Evolutionary conservation across 2,113 vertebrate species (phyloP).

Genomic region (Trogon surrucura): DNA sequence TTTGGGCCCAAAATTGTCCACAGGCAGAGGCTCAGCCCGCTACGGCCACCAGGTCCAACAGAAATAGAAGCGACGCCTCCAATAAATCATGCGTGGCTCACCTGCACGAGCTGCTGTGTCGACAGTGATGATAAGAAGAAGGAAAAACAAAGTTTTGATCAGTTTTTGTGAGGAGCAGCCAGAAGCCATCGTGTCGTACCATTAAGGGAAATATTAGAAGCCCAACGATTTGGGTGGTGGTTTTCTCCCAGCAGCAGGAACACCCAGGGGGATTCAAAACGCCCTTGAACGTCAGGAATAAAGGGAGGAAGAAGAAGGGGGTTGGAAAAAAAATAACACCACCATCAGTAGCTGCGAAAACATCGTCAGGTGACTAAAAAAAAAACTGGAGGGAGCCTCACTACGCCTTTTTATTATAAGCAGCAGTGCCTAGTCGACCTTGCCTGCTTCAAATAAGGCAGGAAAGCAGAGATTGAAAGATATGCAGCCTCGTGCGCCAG

Average conservation of each 20-base stretch:
- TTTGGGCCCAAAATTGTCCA: neutral
- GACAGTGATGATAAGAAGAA: fast-evolving
- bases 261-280: neutral
- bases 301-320: neutral
- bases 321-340: fast-evolving
- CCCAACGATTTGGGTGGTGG: neutral
- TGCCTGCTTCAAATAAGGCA: neutral
- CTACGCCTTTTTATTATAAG: neutral
- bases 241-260: neutral
- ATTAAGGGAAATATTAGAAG: neutral
- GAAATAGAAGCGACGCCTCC: fast-evolving
- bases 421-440: neutral
- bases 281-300: conserved; percentile 10
- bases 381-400: neutral
- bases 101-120: neutral
- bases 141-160: neutral
- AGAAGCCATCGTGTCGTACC: neutral
- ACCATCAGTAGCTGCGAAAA: neutral
- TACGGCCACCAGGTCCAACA: no score
- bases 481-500: conserved; percentile 19
- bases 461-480: conserved; percentile 12
- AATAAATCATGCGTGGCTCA: fast-evolving
- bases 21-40: fast-evolving
- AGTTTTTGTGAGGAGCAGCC: neutral
- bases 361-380: neutral